Conservation (phyloP, 23 tunicate genomes). For the Styela clava region DNA sequence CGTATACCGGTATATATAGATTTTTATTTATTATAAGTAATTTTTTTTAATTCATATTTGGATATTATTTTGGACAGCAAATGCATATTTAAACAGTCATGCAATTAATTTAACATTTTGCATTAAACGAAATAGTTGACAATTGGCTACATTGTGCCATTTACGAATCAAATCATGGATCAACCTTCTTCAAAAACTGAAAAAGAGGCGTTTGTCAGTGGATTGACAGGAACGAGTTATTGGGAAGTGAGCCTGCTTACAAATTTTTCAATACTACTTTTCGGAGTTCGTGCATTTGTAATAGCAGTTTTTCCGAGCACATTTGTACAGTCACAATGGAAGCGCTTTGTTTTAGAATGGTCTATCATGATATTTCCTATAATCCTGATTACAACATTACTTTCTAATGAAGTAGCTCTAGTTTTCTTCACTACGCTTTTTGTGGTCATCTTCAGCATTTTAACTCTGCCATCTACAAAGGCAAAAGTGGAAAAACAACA, state of each 20-base stretch:
- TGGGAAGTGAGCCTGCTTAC: conserved; percentile 34
- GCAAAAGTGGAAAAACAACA: neutral
- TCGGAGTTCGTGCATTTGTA: conserved; percentile 27
- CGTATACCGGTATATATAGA: no score
- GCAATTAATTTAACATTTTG: no score
- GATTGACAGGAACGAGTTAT: conserved; percentile 61
- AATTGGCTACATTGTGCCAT: no score
- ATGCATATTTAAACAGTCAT: no score
- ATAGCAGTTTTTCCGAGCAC: conserved; percentile 13
- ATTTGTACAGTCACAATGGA: conserved; percentile 1
- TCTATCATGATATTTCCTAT: conserved; percentile 5
- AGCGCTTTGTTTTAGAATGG: conserved; percentile 7
- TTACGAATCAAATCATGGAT: no score
- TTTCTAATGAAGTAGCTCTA: neutral
- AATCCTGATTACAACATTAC: conserved; percentile 1
- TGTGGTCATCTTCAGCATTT: neutral
- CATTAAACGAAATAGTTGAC: no score
- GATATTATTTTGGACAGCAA: no score
- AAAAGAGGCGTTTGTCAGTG: conserved; percentile 60
- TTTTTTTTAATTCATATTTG: no score
- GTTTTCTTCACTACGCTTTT: conserved; percentile 1
- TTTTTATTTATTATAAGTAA: no score
- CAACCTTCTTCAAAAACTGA: conserved; percentile 13
- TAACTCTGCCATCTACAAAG: neutral
- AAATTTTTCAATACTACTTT: conserved; percentile 18